Percentiles rank a stretch among this genome's conserved stretches.
Conservation (phyloP, 2,113 vertebrate genomes). For the Dipodomys stephensi region DNA sequence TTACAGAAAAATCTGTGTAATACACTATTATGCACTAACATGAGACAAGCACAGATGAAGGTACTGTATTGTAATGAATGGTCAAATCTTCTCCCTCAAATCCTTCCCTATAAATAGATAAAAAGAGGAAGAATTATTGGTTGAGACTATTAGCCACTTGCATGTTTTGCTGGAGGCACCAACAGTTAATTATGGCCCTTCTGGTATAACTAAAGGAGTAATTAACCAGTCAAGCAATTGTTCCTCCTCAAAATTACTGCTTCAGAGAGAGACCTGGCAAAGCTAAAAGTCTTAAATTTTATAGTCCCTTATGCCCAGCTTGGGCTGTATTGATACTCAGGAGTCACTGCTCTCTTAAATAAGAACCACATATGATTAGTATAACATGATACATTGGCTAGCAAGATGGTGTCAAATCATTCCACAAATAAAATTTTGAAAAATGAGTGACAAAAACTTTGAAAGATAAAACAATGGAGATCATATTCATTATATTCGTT, state of each 20-base stretch:
- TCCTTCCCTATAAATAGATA: conserved; percentile 77
- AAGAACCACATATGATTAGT: not conserved
- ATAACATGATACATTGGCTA: not conserved
- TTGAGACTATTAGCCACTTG: conserved; percentile 69
- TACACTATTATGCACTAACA: conserved; percentile 11
- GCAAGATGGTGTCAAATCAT: conserved; percentile 2
- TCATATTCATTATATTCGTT: not conserved
- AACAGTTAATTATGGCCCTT: conserved; percentile 74
- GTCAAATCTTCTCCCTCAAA: conserved; percentile 57
- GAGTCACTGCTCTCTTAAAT: conserved; percentile 27
- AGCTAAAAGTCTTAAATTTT: conserved; percentile 44
- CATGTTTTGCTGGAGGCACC: conserved; percentile 55
- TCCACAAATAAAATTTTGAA: not conserved
- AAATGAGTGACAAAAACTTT: not conserved
- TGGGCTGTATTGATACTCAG: not conserved
- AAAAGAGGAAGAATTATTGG: conserved; percentile 64
- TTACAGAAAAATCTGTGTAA: conserved; percentile 61
- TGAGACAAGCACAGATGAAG: conserved; percentile 53
- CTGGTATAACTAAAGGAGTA: conserved; percentile 54
- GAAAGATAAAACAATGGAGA: conserved; percentile 24
- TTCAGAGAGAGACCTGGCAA: conserved; percentile 45
- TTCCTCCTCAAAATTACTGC: conserved; percentile 72
- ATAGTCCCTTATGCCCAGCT: conserved; percentile 3
- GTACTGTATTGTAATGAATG: conserved; percentile 59
- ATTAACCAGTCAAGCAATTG: conserved; percentile 73